Evolutionary conservation across 1,140 invertebrate genomes (phyloP).

Genomic region (Holcopasites calliopsidis): DNA sequence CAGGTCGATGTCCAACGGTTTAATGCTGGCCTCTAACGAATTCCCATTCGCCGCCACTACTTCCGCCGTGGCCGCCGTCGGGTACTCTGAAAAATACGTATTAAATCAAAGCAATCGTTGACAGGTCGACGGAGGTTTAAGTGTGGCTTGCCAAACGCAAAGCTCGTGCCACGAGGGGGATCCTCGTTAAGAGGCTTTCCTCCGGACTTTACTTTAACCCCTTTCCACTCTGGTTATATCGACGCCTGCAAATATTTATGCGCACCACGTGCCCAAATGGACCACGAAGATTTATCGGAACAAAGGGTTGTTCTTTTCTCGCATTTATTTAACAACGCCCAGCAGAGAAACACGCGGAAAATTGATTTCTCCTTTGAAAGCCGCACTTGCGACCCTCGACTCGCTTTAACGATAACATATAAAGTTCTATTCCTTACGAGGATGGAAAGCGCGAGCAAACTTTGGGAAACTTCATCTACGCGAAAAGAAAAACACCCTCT

Average conservation of each 20-base stretch:
- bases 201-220: conserved; percentile 45
- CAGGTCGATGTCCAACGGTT: conserved; percentile 71
- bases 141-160: not conserved
- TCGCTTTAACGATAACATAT: conserved; percentile 10
- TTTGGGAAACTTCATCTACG: conserved; percentile 16
- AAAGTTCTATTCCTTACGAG: not conserved
- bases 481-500: conserved; percentile 7
- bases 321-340: not conserved
- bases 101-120: conserved; percentile 51
- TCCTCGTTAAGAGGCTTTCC: conserved; percentile 50
- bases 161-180: not conserved
- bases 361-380: not conserved
- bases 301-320: not conserved
- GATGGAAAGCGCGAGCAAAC: not conserved
- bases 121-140: conserved; percentile 16
- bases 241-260: conserved; percentile 38
- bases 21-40: conserved; percentile 70
- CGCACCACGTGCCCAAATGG: conserved; percentile 9
- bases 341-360: not conserved
- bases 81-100: conserved; percentile 64
- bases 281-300: not conserved
- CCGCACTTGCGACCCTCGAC: not conserved
- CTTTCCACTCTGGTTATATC: not conserved
- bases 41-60: conserved; percentile 71
- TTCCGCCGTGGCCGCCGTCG: conserved; percentile 67